These are phyloP conservation scores for Pantelozetes paolii DNA, from an alignment of 2,888 invertebrate species.

Conservation along the genomic window DNA sequence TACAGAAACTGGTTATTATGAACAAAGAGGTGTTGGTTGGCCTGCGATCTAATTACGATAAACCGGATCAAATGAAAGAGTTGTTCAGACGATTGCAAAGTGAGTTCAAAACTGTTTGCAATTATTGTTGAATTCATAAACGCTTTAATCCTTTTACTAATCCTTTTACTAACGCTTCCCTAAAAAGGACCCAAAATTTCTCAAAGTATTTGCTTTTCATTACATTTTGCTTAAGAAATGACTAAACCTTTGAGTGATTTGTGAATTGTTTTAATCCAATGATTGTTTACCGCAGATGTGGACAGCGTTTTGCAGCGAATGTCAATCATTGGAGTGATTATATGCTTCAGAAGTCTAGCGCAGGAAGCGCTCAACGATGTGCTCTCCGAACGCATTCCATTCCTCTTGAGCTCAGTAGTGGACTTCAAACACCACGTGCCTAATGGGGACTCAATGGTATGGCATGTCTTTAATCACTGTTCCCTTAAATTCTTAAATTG, in stretches of 20 bases:
- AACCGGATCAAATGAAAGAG: constrained; percentile 97
- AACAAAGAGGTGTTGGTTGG: constrained; percentile 89
- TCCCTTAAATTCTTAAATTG: background rate
- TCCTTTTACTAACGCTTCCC: constrained; percentile 29
- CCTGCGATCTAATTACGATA: constrained; percentile 92
- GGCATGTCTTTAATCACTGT: background rate
- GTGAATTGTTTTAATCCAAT: constrained; percentile 36
- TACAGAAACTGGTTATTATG: constrained; percentile 69
- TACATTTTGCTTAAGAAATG: constrained; percentile 21
- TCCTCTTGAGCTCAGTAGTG: constrained; percentile 85
- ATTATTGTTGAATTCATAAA: constrained; percentile 48
- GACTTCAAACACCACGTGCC: constrained; percentile 91
- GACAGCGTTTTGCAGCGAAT: constrained; percentile 94
- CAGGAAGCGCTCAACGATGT: constrained; percentile 89
- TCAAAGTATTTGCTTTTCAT: constrained; percentile 47
- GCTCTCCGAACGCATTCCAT: constrained; percentile 88
- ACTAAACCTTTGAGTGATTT: no score
- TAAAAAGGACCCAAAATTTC: constrained; percentile 49
- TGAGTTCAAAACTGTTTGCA: background rate
- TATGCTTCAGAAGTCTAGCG: constrained; percentile 88
- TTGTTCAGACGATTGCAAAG: constrained; percentile 62
- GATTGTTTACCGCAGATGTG: constrained; percentile 59
- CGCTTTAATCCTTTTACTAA: constrained; percentile 28
- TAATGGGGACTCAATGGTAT: constrained; percentile 63
- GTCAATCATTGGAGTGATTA: constrained; percentile 95